These are phyloP conservation scores for Megalurothrips usitatus DNA, from an alignment of 2,888 invertebrate species.

Conservation along the genomic window DNA sequence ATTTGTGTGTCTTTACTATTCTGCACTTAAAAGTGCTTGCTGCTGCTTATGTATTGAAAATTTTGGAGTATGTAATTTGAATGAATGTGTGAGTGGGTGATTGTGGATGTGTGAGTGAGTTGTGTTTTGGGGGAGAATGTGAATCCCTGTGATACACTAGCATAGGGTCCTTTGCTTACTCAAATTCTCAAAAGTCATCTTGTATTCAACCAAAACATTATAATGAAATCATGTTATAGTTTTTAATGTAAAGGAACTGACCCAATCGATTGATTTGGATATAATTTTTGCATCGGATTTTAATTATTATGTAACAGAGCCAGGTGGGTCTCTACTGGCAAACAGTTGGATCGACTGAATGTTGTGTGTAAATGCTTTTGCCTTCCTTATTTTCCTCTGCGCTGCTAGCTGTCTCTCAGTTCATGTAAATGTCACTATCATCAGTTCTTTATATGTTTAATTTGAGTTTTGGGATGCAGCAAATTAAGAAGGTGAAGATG, in stretches of 20 bases:
- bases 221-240: not conserved
- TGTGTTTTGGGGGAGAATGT: not conserved
- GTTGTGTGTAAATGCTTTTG: not conserved
- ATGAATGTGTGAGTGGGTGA: not conserved
- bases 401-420: slow-evolving; percentile 2
- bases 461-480: not conserved
- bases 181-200: not conserved
- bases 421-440: slow-evolving; percentile 2
- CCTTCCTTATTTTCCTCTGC: not conserved
- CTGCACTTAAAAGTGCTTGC: not conserved
- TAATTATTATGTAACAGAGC: not conserved
- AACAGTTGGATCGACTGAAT: not conserved
- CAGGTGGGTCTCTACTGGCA: not conserved
- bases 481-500: not conserved
- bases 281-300: too few relatives aligned
- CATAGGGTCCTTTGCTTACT: slow-evolving; percentile 2
- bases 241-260: not conserved
- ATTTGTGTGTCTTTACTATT: not conserved
- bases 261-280: not conserved
- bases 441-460: not conserved
- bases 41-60: not conserved
- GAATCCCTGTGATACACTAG: slow-evolving; percentile 13
- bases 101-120: not conserved
- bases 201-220: slow-evolving; percentile 19
- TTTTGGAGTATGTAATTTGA: not conserved